These are phyloP conservation scores for Sciurus carolinensis DNA, from an alignment of 2,797 vertebrate genomes.

Conservation along the genomic window DNA sequence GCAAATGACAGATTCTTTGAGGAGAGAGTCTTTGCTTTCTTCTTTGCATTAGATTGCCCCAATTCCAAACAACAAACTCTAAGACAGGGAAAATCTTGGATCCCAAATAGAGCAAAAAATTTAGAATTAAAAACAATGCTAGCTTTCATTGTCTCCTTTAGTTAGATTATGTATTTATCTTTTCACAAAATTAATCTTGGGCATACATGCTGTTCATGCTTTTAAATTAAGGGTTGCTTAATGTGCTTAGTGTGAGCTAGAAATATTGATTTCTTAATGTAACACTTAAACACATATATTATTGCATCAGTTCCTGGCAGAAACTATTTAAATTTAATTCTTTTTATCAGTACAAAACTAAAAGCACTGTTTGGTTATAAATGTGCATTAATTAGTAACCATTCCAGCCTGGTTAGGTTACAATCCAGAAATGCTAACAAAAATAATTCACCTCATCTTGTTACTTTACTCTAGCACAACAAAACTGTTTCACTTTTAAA, in stretches of 20 bases:
- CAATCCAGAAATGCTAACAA: constrained; percentile 38
- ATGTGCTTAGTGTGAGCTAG: constrained; percentile 42
- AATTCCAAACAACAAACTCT: neutral
- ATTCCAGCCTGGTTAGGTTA: neutral
- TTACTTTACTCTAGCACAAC: constrained; percentile 10
- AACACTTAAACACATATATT: constrained; percentile 62
- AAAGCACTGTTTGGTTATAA: constrained; percentile 59
- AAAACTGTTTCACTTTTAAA: constrained; percentile 39
- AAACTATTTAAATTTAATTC: constrained; percentile 67
- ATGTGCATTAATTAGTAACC: constrained; percentile 32
- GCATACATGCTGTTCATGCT: neutral
- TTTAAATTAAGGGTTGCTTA: constrained; percentile 65
- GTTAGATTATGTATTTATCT: constrained; percentile 50
- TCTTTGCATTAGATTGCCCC: neutral
- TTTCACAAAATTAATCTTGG: constrained; percentile 66
- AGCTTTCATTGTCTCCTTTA: constrained; percentile 13
- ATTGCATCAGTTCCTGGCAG: constrained; percentile 64
- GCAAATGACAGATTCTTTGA: neutral
- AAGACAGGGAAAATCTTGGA: neutral
- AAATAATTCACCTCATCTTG: neutral
- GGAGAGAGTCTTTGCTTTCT: constrained; percentile 8
- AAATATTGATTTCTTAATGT: constrained; percentile 73
- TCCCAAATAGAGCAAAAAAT: neutral
- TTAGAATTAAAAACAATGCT: neutral
- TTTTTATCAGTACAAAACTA: constrained; percentile 68